Base-by-base conservation (phyloP, 2,797 vertebrate genomes). In the Eutrigla gurnardus region DNA sequence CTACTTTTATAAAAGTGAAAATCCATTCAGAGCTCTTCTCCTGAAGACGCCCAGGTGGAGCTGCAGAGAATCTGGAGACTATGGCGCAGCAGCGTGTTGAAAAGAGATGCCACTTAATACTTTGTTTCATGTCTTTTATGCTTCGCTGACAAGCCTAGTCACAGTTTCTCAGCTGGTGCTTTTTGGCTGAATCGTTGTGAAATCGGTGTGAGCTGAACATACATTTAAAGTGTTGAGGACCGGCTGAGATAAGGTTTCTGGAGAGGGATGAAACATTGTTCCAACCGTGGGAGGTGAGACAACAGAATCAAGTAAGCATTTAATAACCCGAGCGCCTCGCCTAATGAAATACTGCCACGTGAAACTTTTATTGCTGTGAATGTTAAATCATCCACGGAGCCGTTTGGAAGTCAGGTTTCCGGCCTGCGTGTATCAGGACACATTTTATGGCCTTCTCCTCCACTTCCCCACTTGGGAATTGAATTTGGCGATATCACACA, bases 211-310 rank as follows among this genome's bases (percentile, higher is more conserved):
- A 82, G 58, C 61, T 32, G 63, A 68, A 75, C 53, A 78, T 73
- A 52, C 70, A 75, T 84, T 77, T 79, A 79, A 79, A 66, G 75
- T 75, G 73, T 61, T 42, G 53, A 73, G 65, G 74, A 87, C 70
- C 73, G 73, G 42, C 69, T 52, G 65, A 81, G 85, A 82, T 84
- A 81, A 75, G 10, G 65, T 73, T 84, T 74, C 63, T 82, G 63
- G 73, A 42, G 54, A 87, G 65, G 39, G 66, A 84, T 81, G 79
- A 90, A 86, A 86, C 81, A 85, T 58, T n/a, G 47, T 68, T 85
- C 70, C 40, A 25, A 70, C 67, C 78, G 89, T 89, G 83, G 86
- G 88, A 88, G 87, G 86, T 88, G 91, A 91, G 87, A 90, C 89
- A 89, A 85, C 80, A 75, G 75, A 84, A 81, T 69, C 80, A 83